phyloP scores from a whole-genome alignment of 2,888 invertebrate species.

The Hylaea fasciaria region DNA sequence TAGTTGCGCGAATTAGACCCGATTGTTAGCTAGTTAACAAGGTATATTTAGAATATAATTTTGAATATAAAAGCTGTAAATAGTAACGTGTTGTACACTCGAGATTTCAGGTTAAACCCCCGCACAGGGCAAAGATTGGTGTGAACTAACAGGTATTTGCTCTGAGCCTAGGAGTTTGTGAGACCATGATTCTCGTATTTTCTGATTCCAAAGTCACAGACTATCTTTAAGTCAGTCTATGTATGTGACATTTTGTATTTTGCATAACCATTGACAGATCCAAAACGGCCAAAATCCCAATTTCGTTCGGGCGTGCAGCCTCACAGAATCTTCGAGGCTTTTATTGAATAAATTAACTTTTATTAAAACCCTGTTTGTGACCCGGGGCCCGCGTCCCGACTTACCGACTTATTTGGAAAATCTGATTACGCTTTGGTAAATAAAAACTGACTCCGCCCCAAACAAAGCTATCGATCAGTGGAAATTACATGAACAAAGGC shows the following conservation, averaged over 20 bases:
- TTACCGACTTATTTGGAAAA: constrained; percentile 65
- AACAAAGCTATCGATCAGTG: constrained; percentile 36
- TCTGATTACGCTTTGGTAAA: constrained; percentile 63
- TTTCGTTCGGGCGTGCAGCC: constrained; percentile 38
- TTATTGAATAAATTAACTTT: constrained; percentile 82
- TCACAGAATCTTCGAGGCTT: constrained; percentile 62
- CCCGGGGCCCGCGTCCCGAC: constrained; percentile 55
- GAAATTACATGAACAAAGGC: constrained; percentile 31
- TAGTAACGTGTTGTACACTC: too few relatives aligned
- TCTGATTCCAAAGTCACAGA: too few relatives aligned
- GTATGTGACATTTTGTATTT: constrained; percentile 18
- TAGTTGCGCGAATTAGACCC: too few relatives aligned
- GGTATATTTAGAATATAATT: too few relatives aligned
- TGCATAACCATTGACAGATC: constrained; percentile 37
- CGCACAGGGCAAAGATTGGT: too few relatives aligned
- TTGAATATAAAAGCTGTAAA: too few relatives aligned
- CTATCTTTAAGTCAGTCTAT: too few relatives aligned
- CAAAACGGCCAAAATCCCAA: constrained; percentile 51
- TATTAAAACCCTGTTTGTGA: constrained; percentile 78
- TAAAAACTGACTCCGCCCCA: constrained; percentile 52
- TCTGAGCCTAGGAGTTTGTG: too few relatives aligned
- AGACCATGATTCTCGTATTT: too few relatives aligned
- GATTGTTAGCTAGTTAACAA: too few relatives aligned
- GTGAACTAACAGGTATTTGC: too few relatives aligned
- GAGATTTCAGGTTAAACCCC: too few relatives aligned